Conservation (phyloP, 64 coral and sea anemone species). For the Astreopora myriophthalma region DNA sequence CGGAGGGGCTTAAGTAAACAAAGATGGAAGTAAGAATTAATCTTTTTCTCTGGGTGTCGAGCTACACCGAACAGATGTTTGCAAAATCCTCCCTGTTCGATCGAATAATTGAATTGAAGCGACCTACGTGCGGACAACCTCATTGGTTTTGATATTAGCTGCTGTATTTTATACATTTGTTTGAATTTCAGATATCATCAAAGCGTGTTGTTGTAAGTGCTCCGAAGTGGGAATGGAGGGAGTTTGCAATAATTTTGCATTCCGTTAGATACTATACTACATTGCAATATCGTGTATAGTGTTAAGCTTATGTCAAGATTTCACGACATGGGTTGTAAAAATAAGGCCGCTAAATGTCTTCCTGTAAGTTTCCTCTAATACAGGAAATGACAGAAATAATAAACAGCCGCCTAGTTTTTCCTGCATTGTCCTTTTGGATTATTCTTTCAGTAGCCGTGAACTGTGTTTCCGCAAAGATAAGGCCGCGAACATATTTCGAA, state of each 20-base stretch:
- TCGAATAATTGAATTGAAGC: slow-evolving; percentile 1
- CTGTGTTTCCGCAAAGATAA: neutral
- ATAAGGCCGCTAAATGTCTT: neutral
- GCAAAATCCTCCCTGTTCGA: neutral
- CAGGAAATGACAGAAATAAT: slow-evolving; percentile 34
- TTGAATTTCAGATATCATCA: slow-evolving; percentile 11
- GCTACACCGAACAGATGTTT: neutral
- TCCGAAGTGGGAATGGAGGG: neutral
- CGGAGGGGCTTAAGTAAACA: slow-evolving; percentile 2
- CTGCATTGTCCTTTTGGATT: neutral
- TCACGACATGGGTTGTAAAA: neutral
- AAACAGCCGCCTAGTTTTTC: slow-evolving; percentile 5
- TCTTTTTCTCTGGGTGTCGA: neutral
- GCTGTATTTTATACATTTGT: neutral
- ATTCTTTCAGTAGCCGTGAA: neutral
- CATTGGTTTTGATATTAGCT: neutral
- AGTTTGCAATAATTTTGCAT: neutral
- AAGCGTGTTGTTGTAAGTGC: neutral
- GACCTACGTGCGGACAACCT: neutral
- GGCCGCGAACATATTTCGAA: neutral
- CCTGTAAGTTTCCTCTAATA: neutral
- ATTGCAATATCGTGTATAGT: neutral
- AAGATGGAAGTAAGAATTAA: neutral
- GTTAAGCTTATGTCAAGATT: too few species aligned
- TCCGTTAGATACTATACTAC: too few species aligned